A percentile compares a stretch with the other conserved stretches of the same genome.
These are phyloP conservation scores for Echinarachnius parma DNA, from an alignment of 53 echinoderm and acorn worm species.

Conservation along the genomic window DNA sequence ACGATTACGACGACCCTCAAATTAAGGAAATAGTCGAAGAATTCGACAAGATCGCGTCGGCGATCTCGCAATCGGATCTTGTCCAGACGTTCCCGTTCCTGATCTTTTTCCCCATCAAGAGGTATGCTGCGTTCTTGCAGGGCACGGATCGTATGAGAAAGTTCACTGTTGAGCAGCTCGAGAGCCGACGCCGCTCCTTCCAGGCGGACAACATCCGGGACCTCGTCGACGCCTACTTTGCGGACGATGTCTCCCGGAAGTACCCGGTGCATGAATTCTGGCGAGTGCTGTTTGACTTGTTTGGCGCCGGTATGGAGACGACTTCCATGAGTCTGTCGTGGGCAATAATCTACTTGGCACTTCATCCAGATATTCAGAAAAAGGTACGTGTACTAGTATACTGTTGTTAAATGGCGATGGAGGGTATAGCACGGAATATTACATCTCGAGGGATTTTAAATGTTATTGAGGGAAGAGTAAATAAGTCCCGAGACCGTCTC, in stretches of 20 bases:
- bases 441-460: no score
- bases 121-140: neutral
- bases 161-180: neutral
- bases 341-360: conserved; percentile 27
- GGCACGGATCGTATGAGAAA: neutral
- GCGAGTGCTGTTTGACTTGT: conserved; percentile 37
- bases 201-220: conserved; percentile 23
- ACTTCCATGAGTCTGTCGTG: conserved; percentile 17
- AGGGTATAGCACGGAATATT: no score
- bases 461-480: no score
- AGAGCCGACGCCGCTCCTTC: conserved; percentile 7
- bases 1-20: conserved; percentile 4
- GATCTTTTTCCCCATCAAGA: neutral
- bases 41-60: neutral
- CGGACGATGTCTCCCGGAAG: conserved; percentile 10
- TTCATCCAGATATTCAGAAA: conserved; percentile 34
- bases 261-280: conserved; percentile 15
- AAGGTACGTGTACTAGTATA: no score
- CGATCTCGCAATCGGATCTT: neutral
- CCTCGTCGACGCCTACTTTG: conserved; percentile 10
- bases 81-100: neutral
- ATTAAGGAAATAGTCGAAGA: neutral
- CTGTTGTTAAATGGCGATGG: no score
- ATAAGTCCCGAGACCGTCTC: no score
- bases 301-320: conserved; percentile 45